These are phyloP conservation scores for Carduelis carduelis DNA, from an alignment of 2,797 vertebrate species.

Conservation along the genomic window DNA sequence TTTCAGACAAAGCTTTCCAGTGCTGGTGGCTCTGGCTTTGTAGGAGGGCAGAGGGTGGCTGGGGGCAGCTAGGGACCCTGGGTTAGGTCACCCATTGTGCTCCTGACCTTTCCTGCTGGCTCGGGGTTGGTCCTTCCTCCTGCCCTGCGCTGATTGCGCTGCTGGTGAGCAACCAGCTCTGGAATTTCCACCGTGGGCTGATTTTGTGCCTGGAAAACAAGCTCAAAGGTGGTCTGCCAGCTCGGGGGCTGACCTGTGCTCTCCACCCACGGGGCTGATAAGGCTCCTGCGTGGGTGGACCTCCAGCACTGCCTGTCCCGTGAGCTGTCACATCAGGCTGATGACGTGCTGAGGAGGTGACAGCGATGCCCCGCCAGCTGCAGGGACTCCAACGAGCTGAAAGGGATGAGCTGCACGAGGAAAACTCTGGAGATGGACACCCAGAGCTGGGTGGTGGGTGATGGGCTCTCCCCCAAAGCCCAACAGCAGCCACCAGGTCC, in stretches of 20 bases:
- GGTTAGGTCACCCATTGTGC: background rate
- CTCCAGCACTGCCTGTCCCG: background rate
- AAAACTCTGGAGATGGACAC: background rate
- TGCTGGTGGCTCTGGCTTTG: background rate
- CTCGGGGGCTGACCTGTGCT: background rate
- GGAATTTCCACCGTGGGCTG: background rate
- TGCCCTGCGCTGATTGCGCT: background rate
- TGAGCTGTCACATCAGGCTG: background rate
- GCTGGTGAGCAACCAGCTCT: rapidly evolving
- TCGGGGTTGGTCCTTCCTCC: background rate
- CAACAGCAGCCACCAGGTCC: background rate
- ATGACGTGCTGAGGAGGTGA: background rate
- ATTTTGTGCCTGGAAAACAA: background rate
- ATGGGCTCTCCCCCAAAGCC: background rate
- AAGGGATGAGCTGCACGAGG: background rate
- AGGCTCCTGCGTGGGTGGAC: background rate
- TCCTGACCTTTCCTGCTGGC: background rate
- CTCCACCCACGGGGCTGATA: background rate
- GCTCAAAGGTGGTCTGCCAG: background rate
- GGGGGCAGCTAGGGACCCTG: background rate
- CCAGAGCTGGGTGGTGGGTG: background rate
- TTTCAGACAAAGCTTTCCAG: background rate
- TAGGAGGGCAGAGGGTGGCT: background rate
- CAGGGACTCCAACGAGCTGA: rapidly evolving
- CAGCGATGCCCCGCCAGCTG: background rate